These are phyloP conservation scores for Cathartes aura DNA, from an alignment of 2,113 vertebrate species.

Conservation along the genomic window DNA sequence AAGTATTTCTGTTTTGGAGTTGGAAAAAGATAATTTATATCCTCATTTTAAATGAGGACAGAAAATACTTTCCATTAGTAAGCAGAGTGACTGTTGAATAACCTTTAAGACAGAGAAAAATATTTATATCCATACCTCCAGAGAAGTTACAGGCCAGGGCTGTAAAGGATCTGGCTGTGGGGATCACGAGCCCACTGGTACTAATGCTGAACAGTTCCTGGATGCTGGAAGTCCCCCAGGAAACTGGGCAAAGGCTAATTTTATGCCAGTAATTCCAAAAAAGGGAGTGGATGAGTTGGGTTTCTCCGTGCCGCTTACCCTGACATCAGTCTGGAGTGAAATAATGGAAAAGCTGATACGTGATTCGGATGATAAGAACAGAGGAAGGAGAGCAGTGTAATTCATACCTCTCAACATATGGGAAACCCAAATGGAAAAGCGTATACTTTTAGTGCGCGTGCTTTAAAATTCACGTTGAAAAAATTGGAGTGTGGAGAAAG, in stretches of 20 bases:
- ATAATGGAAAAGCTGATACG: background rate
- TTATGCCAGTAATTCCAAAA: background rate
- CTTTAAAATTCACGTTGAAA: background rate
- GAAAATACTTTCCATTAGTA: background rate
- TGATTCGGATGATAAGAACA: background rate
- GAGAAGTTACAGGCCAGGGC: background rate
- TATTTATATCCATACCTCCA: background rate
- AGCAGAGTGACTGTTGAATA: background rate
- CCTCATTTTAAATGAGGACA: background rate
- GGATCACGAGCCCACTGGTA: fast-evolving
- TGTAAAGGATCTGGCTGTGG: background rate
- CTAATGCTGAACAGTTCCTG: background rate
- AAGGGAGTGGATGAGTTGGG: background rate
- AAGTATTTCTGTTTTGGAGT: background rate
- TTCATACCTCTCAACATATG: background rate
- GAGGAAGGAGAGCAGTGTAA: background rate
- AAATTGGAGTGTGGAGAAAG: background rate
- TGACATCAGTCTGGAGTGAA: background rate
- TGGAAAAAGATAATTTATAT: background rate
- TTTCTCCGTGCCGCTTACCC: background rate
- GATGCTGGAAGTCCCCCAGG: background rate
- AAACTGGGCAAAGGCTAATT: background rate
- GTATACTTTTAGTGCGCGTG: background rate
- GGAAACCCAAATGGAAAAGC: background rate
- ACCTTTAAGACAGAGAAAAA: background rate